phyloP scores from a whole-genome alignment of 2,888 invertebrate species.

The Terebella lapidaria region DNA sequence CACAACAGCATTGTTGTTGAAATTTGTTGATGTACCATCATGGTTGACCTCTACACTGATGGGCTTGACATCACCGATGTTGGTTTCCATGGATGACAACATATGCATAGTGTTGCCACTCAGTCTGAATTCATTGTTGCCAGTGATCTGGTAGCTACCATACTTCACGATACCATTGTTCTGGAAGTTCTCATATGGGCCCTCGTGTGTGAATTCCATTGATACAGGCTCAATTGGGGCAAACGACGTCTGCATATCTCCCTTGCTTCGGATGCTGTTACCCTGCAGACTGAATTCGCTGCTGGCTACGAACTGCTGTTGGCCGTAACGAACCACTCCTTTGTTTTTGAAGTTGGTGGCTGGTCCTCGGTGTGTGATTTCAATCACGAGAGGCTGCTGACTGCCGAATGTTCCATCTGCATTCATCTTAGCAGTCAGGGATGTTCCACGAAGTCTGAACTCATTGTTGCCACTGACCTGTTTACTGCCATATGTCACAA shows the following conservation, averaged over 20 bases:
- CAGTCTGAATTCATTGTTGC: background rate
- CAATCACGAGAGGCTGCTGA: background rate
- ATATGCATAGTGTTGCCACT: background rate
- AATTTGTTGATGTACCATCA: slow-evolving; percentile 8
- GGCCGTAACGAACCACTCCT: background rate
- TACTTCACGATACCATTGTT: background rate
- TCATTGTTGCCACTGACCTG: background rate
- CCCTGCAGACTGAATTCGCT: background rate
- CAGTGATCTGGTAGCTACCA: background rate
- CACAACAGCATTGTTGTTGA: slow-evolving; percentile 12
- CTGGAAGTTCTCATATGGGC: slow-evolving; percentile 1
- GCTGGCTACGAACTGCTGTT: background rate
- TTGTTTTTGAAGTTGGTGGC: background rate
- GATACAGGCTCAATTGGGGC: background rate
- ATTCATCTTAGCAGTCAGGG: background rate
- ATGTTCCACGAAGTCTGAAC: slow-evolving; percentile 1
- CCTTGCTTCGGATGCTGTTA: background rate
- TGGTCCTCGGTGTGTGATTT: background rate
- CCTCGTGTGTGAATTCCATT: slow-evolving; percentile 11
- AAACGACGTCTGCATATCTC: background rate
- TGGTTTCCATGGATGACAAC: background rate
- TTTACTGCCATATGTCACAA: slow-evolving; percentile 7
- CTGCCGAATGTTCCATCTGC: background rate
- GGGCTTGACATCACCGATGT: slow-evolving; percentile 2
- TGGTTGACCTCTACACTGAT: slow-evolving; percentile 5